Base-by-base conservation (phyloP, 2,888 invertebrate genomes). In the Clepsis dumicolana region DNA sequence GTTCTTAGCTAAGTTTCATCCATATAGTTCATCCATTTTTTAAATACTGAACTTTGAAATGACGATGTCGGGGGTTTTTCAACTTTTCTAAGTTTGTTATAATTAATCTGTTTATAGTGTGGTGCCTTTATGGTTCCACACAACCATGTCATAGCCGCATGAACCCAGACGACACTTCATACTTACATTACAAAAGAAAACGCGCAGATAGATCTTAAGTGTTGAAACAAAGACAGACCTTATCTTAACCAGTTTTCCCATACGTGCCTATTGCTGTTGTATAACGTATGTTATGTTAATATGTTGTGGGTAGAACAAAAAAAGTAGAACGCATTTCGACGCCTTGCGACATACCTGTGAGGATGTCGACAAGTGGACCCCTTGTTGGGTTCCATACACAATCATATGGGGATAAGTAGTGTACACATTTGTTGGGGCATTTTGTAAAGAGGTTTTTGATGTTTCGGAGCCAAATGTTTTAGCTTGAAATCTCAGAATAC, bases 271-370 rank as follows among this genome's bases (percentile, higher is more conserved):
- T 63, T 38, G 27, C 38, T 4, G 52, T 68, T 68, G 57, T 59
- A 64, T 64, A 64, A 68, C 67, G 32, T 59, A 64, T 64, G 64
- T 21, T 68, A 64, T 63, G 54, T n/a, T 29, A n/a, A 24, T 35
- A 18, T 48, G 25, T 29, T 32, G 56, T 21, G 62, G 35, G 62
- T 32, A 7, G 57, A 57, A 63, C 67, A 67, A 57, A 62, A 14
- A 62, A 63, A 67, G 50, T 67, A 27, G 62, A 52, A 50, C 67
- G 38, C 56, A 56, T 67, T 66, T 66, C 53, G 53, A 60, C 53
- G 29, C 41, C n/a, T 57, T 57, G 8, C 38, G 57, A 38, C n/a
- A 57, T 57, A 12, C 14, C 14, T 24, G 14, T n/a, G n/a, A 35
- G 24, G n/a, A 24, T 5, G 32, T 18, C 32, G 12, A 12, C 7